Base-by-base conservation (phyloP, 1,140 invertebrate species). In the Apis florea region DNA sequence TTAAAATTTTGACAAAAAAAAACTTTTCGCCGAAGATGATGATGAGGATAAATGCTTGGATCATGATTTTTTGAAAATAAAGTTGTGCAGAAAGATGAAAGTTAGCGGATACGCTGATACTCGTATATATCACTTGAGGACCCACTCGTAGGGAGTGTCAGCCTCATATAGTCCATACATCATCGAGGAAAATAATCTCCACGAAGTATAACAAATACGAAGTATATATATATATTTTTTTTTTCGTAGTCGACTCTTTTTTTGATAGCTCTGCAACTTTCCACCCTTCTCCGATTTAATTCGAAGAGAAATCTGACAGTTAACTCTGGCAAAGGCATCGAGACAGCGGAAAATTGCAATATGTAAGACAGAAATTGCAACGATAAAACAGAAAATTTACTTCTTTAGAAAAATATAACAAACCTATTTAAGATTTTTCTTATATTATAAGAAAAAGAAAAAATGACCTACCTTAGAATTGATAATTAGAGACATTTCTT, bases 401-500 rank as follows among this genome's bases (percentile, higher is more conserved):
- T 40, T 40, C 31, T 40, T 40, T 40, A 40, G n/a, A 40, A 40
- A 40, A 40, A 40, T 40, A 40, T 40, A 40, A 6, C 6, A 40
- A 40, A 40, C 6, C 31, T 40, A 40, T 40, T 31, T 40, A 40
- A 40, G 31, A 40, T 24, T 24, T 15, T 24, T 13, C 1, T 8
- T 2, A 15, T 13, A 59, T 24, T 13, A 19, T 3, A 17, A 63
- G 0, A 8, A 17, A 17, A 12, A 40, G 40, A 26, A 12, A 63
- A 66, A 70, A 54, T 83, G 73, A 82, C 89, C 94, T 64, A 95
- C 95, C 92, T 95, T 96, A 71, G 94, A 94, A 86, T 95, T 93
- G 9, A 96, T 95, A 74, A 96, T 94, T 3, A 98, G 94, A 68
- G 95, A 95, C 90, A 98, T 92, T 84, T 97, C 96, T 90, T 97